Evolutionary conservation across 2,888 invertebrate species (phyloP), one percentile per base, ranked within the genome.

Genomic region (Augochlorella aurata): DNA sequence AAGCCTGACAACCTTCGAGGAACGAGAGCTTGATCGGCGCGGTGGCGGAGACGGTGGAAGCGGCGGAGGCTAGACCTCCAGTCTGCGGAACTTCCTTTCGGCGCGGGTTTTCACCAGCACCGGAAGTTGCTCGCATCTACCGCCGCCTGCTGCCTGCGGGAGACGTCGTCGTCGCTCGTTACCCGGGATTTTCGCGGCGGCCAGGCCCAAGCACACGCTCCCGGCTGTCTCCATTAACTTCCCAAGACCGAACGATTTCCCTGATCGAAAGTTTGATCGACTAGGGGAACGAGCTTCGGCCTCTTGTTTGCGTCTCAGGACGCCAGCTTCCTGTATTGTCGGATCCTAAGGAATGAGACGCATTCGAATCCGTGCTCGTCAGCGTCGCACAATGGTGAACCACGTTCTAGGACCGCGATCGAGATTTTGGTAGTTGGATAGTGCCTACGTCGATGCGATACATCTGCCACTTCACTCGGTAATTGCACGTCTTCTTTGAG

Each of bases 61-160:
- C 49, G 14, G 14, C 70, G 70, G 66, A 38, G 45, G 71, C 44
- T 68, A 67, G 52, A 72, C 45, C 58, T 18, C 61, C 21, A 24
- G 52, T 66, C 54, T 66, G 44, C 12, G 38, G 24, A 68, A 68
- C 50, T 80, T 72, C 47, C 80, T 80, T 79, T 79, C 44, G 38
- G 18, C 66, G 49, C 21, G 16, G 74, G 44, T 74, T 74, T 74
- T 54, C 52, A 44, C 16, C n/a, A 7, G 7, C 47, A n/a, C 49
- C 44, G 49, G 16, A 61, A 77, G 38, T 77, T 29, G 29, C 52
- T 21, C 9, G 21, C 38, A 24, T 49, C 49, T 29, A 16, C 21
- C 29, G 7, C 24, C 29, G 73, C 54, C 66, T n/a, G 7, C 24
- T n/a, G 73, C 54, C 66, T 73, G 50, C 63, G 63, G 16, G 24